Base-by-base conservation (phyloP, 1,140 invertebrate species). In the Saxidomus purpurata region DNA sequence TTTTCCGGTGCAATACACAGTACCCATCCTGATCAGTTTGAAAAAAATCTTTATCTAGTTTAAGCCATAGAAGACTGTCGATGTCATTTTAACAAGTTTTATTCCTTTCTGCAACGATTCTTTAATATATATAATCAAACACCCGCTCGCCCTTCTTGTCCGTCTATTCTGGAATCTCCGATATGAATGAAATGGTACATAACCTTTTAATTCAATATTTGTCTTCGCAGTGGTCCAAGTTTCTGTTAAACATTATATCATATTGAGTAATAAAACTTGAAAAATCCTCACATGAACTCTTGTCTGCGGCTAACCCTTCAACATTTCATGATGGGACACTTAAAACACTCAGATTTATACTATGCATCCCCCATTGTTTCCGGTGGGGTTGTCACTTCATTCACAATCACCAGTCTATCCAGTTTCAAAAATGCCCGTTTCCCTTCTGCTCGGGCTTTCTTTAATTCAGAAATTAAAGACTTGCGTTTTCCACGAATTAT, bases 271-370 rank as follows among this genome's bases (percentile, higher is more conserved):
- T 59, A 19, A 82, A 61, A n/a, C 36, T 63, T 6, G 52, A 34
- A 61, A 82, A 82, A n/a, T 61, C 52, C 36, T 47, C n/a, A 15
- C 13, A 55, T n/a, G 79, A 82, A 2, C 19, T 28, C 36, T 59
- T 82, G 19, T 61, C 25, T 17, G 55, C 13, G 28, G 59, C 61
- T 17, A 82, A 52, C 8, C 79, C 79, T 82, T 61, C 79, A 31
- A 82, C 38, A 34, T 82, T 82, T 52, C 49, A 82, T 11, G 79
- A 59, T 22, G 61, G 43, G n/a, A 43, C 47, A 22, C 9, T 82
- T 61, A 63, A 36, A 31, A 82, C 79, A 82, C 52, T 61, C 52
- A 36, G 36, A n/a, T 92, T 94, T 85, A 92, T 63, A 22, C 40
- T 43, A 71, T 15, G 25, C 52, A 38, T 22, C 22, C 15, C 40